Conservation (phyloP, 92 coral and sea anemone genomes). For the Epizoanthus illoricatus region DNA sequence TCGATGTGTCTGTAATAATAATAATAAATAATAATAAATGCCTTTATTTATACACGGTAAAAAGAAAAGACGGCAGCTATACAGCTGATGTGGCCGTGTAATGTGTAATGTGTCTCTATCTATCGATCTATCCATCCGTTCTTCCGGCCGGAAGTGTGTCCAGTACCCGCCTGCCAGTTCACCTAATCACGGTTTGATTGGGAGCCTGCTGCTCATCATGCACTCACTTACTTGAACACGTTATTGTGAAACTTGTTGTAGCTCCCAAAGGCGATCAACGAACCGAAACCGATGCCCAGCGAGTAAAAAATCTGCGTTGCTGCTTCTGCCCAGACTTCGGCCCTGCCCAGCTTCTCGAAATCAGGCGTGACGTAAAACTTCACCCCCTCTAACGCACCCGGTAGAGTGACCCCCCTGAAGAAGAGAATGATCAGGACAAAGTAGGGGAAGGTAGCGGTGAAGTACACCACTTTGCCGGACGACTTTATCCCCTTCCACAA, state of each 20-base stretch:
- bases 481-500: conserved; percentile 99
- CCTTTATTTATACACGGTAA: too few relatives aligned
- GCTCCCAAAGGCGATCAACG: conserved; percentile 96
- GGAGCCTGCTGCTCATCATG: neutral
- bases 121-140: too few relatives aligned
- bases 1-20: too few relatives aligned
- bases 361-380: conserved; percentile 90
- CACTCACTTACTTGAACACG: conserved; percentile 70
- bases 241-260: conserved; percentile 94
- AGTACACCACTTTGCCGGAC: conserved; percentile 98
- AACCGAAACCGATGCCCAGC: conserved; percentile 97
- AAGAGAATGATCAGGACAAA: conserved; percentile 82
- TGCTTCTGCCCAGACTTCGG: conserved; percentile 94
- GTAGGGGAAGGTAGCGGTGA: conserved; percentile 99
- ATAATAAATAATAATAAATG: too few relatives aligned
- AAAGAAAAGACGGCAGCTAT: too few relatives aligned
- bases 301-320: conserved; percentile 99
- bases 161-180: neutral
- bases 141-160: neutral
- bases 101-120: too few relatives aligned
- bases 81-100: too few relatives aligned
- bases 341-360: conserved; percentile 83
- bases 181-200: neutral
- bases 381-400: conserved; percentile 91
- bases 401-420: conserved; percentile 90